Evolutionary conservation across 2,113 vertebrate genomes (phyloP), one percentile per base, ranked within the genome.

Genomic region (Plectropomus leopardus): DNA sequence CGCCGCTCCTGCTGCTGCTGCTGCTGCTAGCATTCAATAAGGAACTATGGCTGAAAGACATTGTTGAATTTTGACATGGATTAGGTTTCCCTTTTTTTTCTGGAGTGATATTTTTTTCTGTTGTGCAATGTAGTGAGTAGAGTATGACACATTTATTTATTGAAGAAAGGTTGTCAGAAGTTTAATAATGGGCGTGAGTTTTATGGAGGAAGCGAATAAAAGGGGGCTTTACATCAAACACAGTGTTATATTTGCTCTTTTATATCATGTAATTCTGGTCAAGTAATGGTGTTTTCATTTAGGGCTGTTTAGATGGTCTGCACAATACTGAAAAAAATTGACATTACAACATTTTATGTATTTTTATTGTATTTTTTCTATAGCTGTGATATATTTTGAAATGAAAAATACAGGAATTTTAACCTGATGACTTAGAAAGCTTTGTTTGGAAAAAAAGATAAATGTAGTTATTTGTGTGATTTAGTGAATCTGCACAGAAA

Each of bases 21-120:
- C 65, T 42, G 65, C 76, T 72, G 82, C 84, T 63, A 67, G 76
- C 68, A 66, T 84, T 91, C 76, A 90, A 69, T 71, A 70, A 82
- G 69, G 58, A 75, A 53, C 83, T 58, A 21, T 53, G 67, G 48
- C 59, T 88, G 66, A 73, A 92, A 79, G 70, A 66, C 45, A 85
- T 86, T 83, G 88, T 88, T 76, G 48, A 70, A 84, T 84, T 60
- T 7, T 87, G 85, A 86, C 88, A 80, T 79, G 71, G 78, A 80
- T 88, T 88, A 83, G 53, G 55, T 76, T 88, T 77, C 72, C 5
- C 7, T 72, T 65, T 83, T 74, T 65, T 83, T 79, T 53, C 42
- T 26, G 4, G 34, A 54, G 55, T 53, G 70, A 55, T 72, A 40
- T 71, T 75, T 84, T 71, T 72, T 84, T 83, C 60, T 63, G 3